phyloP scores from a whole-genome alignment of 1,140 invertebrate species.

The Papilio polytes region DNA sequence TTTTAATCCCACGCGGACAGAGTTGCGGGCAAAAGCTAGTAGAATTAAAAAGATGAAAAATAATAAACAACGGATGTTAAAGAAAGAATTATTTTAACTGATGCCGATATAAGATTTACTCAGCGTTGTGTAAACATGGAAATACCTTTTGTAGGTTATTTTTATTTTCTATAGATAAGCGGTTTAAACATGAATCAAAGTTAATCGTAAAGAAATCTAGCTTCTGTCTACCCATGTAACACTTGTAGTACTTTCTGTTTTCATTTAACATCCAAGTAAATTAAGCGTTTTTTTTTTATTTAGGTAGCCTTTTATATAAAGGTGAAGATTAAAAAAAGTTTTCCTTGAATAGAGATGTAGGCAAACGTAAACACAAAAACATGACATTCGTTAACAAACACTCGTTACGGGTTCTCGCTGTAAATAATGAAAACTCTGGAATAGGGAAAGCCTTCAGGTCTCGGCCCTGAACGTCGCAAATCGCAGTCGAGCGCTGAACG shows the following conservation, averaged over 20 bases:
- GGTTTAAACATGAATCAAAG: too few relatives aligned
- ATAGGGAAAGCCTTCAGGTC: constrained; percentile 56
- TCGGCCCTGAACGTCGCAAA: constrained; percentile 49
- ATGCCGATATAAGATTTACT: neutral
- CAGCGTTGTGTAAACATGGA: neutral
- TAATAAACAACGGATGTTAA: constrained; percentile 4
- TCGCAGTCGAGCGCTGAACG: constrained; percentile 73
- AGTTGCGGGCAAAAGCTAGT: too few relatives aligned
- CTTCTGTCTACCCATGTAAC: too few relatives aligned
- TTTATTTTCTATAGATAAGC: neutral
- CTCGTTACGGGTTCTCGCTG: constrained; percentile 40
- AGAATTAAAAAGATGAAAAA: neutral
- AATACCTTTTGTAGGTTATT: neutral
- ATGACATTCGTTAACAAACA: neutral
- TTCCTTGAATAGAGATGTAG: neutral
- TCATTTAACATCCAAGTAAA: too few relatives aligned
- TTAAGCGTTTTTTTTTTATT: too few relatives aligned
- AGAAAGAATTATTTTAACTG: constrained; percentile 14
- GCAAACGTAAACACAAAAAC: neutral
- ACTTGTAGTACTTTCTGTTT: too few relatives aligned
- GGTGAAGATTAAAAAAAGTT: neutral
- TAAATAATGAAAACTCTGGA: constrained; percentile 56
- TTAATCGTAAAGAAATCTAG: too few relatives aligned
- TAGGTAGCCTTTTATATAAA: neutral
- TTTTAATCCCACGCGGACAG: too few relatives aligned